Evolutionary conservation across 2,113 vertebrate species (phyloP).

Genomic region (Plectropomus leopardus): DNA sequence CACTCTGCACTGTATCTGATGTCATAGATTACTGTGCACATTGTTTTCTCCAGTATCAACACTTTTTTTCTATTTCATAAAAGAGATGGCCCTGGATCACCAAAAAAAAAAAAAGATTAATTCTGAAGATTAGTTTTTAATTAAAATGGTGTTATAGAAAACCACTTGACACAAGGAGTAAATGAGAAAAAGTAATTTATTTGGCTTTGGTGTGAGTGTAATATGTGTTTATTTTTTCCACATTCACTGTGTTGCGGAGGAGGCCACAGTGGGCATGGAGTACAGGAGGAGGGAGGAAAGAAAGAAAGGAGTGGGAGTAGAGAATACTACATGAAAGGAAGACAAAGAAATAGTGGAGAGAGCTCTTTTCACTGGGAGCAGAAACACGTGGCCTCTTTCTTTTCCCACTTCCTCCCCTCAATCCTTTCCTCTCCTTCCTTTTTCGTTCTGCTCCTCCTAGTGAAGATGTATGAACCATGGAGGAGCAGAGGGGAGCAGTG

Average conservation of each 20-base stretch:
- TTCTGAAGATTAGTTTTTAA: slow-evolving; percentile 70
- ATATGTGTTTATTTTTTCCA: slow-evolving; percentile 12
- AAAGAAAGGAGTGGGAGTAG: slow-evolving; percentile 31
- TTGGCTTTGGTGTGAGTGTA: slow-evolving; percentile 10
- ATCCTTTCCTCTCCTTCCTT: slow-evolving; percentile 12
- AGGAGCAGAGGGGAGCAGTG: slow-evolving; percentile 21
- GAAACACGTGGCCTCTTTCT: background rate
- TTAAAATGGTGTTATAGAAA: slow-evolving; percentile 56
- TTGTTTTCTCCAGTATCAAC: slow-evolving; percentile 46
- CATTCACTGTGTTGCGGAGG: background rate
- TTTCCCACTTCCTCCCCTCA: background rate
- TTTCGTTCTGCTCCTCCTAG: slow-evolving; percentile 4
- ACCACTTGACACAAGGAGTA: slow-evolving; percentile 18
- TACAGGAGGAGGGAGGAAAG: slow-evolving; percentile 19
- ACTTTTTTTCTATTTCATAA: background rate
- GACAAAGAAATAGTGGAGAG: slow-evolving; percentile 25
- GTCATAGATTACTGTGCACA: slow-evolving; percentile 38
- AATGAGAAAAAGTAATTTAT: slow-evolving; percentile 38
- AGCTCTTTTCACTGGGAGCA: slow-evolving; percentile 9
- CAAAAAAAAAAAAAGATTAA: slow-evolving; percentile 33
- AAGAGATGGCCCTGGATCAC: slow-evolving; percentile 52
- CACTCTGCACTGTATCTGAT: slow-evolving; percentile 19
- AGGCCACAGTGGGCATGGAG: slow-evolving; percentile 18
- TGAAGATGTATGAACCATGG: slow-evolving; percentile 54
- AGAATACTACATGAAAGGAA: slow-evolving; percentile 33